Percentiles rank a stretch among this genome's conserved stretches.
These are phyloP conservation scores for Acrocyrtus sp. DNA, from an alignment of 2,888 invertebrate genomes.

Conservation along the genomic window DNA sequence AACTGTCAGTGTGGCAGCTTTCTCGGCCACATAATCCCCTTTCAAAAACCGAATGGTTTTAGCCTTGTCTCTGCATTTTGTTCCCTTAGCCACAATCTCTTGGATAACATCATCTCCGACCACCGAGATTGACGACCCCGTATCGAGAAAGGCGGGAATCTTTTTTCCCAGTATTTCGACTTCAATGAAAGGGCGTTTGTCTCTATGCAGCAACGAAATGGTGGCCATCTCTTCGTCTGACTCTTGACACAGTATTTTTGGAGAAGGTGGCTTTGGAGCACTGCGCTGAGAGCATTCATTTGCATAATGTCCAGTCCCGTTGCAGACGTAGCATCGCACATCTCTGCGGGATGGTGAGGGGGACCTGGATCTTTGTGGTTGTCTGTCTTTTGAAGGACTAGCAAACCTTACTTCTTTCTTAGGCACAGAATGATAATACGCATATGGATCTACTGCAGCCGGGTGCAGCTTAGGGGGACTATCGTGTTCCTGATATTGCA, in stretches of 20 bases:
- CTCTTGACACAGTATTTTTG: background rate
- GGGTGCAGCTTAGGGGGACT: background rate
- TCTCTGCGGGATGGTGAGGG: background rate
- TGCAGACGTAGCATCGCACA: constrained; percentile 7
- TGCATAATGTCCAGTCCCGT: background rate
- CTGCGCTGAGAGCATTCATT: background rate
- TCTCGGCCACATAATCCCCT: background rate
- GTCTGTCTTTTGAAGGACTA: background rate
- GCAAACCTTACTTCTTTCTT: constrained; percentile 12
- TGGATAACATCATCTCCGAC: constrained; percentile 33
- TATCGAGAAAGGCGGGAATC: constrained; percentile 40
- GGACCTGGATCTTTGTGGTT: too few relatives aligned
- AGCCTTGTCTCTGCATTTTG: background rate
- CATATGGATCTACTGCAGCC: constrained; percentile 11
- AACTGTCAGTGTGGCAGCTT: background rate
- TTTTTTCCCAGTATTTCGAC: background rate
- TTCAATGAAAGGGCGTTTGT: constrained; percentile 17
- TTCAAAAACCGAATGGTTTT: background rate
- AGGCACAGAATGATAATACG: background rate
- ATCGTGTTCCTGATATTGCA: background rate
- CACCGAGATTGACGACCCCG: constrained; percentile 29
- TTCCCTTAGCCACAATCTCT: background rate
- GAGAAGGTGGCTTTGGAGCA: background rate
- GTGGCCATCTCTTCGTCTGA: background rate
- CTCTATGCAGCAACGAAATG: background rate